Conservation (phyloP, 2,113 vertebrate genomes). For the Plectropomus leopardus region DNA sequence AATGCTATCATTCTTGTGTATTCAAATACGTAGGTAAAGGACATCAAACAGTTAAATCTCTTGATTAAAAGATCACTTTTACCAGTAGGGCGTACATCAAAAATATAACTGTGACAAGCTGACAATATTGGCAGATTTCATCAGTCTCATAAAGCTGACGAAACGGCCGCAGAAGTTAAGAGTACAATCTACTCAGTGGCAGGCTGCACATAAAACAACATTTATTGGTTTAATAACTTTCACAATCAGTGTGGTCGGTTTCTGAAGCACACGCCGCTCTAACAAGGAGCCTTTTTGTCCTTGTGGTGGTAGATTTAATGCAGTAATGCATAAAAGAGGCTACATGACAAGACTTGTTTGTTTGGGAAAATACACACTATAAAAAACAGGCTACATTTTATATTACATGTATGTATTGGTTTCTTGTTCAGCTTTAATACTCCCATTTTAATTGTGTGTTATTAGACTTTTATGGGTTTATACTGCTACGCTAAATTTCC, state of each 20-base stretch:
- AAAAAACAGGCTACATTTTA: conserved; percentile 25
- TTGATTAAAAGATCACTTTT: conserved; percentile 7
- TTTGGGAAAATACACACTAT: conserved; percentile 26
- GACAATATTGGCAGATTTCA: conserved; percentile 15
- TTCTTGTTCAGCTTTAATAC: neutral
- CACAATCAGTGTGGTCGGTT: conserved; percentile 36
- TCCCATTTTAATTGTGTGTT: conserved; percentile 32
- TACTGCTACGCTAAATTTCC: conserved; percentile 10
- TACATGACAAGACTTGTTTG: conserved; percentile 16
- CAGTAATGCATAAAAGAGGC: conserved; percentile 31
- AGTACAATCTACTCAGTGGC: conserved; percentile 31
- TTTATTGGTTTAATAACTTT: conserved; percentile 64
- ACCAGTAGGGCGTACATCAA: neutral
- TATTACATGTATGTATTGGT: conserved; percentile 9
- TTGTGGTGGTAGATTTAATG: conserved; percentile 37
- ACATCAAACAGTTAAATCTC: conserved; percentile 2
- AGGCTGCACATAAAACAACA: conserved; percentile 53
- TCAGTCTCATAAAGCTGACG: conserved; percentile 12
- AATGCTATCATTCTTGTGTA: neutral
- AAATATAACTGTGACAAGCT: neutral
- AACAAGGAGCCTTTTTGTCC: conserved; percentile 4
- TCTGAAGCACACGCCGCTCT: conserved; percentile 34
- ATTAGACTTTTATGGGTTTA: conserved; percentile 35
- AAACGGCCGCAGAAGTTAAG: conserved; percentile 31
- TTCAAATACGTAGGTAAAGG: neutral